Evolutionary conservation across 2,797 vertebrate species (phyloP).

Genomic region (Brachyrhaphis roseni): DNA sequence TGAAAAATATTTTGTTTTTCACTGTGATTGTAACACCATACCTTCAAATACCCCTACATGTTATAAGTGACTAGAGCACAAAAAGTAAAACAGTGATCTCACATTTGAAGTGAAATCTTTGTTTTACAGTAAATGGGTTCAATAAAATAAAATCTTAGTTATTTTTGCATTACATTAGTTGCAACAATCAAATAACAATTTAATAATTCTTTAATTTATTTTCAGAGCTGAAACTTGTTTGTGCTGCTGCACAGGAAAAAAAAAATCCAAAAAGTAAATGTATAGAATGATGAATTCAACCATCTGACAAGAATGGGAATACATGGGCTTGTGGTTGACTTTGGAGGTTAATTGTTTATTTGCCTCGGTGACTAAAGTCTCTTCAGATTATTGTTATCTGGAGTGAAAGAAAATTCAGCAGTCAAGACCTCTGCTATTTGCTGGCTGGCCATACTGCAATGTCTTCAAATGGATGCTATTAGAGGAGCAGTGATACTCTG

Average conservation of each 20-base stretch:
- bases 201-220: background rate
- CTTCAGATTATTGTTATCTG: slow-evolving; percentile 75
- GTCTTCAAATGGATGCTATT: slow-evolving; percentile 64
- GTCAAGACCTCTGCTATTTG: slow-evolving; percentile 55
- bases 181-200: background rate
- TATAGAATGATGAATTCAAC: slow-evolving; percentile 44
- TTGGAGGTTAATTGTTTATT: slow-evolving; percentile 80
- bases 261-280: slow-evolving; percentile 33
- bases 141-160: background rate
- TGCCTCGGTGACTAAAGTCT: slow-evolving; percentile 67
- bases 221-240: background rate
- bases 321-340: slow-evolving; percentile 54
- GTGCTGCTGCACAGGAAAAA: slow-evolving; percentile 16
- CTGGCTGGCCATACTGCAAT: slow-evolving; percentile 49
- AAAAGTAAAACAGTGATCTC: background rate
- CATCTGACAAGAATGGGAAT: slow-evolving; percentile 66
- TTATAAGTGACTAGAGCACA: background rate
- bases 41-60: background rate
- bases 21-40: background rate
- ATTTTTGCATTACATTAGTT: background rate
- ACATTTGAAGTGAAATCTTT: background rate
- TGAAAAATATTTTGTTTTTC: background rate
- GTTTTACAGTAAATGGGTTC: background rate
- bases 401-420: slow-evolving; percentile 58
- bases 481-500: slow-evolving; percentile 50